A percentile compares a stretch with the other conserved stretches of the same genome.
Conservation (phyloP, 2,888 invertebrate genomes). For the Platycnemis pennipes region DNA sequence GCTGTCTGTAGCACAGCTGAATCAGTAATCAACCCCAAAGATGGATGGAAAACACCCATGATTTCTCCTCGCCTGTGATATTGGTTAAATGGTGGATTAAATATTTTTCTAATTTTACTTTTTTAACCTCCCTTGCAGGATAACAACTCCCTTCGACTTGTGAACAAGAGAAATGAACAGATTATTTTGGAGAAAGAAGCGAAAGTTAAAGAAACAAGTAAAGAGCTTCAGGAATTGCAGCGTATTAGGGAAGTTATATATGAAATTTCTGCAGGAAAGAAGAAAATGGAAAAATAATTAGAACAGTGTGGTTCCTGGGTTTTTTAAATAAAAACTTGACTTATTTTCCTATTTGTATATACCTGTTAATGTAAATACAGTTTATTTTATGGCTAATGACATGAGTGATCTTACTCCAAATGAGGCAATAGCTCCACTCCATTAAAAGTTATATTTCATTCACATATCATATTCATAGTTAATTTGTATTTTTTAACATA, state of each 20-base stretch:
- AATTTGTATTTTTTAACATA: not conserved
- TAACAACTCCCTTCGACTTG: slow-evolving; percentile 66
- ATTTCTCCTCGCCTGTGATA: too few species aligned
- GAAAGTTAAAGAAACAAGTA: slow-evolving; percentile 69
- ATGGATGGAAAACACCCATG: too few species aligned
- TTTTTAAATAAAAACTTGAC: slow-evolving; percentile 30
- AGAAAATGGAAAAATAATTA: slow-evolving; percentile 69
- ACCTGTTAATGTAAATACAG: not conserved
- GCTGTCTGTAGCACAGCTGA: too few species aligned
- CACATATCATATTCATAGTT: not conserved
- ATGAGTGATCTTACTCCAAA: not conserved
- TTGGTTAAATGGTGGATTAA: too few species aligned
- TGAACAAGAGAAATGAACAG: slow-evolving; percentile 70
- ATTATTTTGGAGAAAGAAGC: slow-evolving; percentile 69
- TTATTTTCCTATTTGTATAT: not conserved
- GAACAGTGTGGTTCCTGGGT: not conserved
- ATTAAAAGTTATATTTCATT: not conserved
- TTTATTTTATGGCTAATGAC: not conserved
- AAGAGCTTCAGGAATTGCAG: slow-evolving; percentile 70
- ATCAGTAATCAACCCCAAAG: too few species aligned
- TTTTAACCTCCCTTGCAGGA: slow-evolving; percentile 69
- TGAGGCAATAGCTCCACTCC: not conserved
- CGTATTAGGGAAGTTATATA: slow-evolving; percentile 70
- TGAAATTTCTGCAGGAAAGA: slow-evolving; percentile 70
- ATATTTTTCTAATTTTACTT: not conserved